Evolutionary conservation across 1,140 invertebrate genomes (phyloP), one percentile per base, ranked within the genome.

Genomic region (Drosophila punjabiensis): DNA sequence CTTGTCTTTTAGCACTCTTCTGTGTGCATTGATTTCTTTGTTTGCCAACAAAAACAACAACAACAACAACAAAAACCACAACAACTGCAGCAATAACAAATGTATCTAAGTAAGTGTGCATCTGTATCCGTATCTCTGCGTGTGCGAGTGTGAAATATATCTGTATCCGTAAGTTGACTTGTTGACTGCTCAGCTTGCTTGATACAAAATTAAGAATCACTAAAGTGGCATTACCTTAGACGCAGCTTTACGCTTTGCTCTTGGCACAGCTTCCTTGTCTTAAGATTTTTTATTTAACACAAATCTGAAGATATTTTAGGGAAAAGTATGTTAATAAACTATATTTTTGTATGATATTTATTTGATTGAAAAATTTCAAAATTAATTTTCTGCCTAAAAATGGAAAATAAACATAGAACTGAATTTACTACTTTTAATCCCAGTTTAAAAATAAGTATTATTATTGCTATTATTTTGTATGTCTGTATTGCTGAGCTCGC

Each of bases 11-110:
- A 79, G 77, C 77, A 79, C 77, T 79, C 60, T 79, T 70, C 65
- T 62, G 32, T 78, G 81, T 78, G 80, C 81, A 83, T 83, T 83
- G 81, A 83, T 83, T 83, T 82, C 81, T 79, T 82, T 83, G 77
- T 68, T 79, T 73, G 81, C 55, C 79, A 82, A 75, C 69, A 69
- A 56, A 41, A 76, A 55, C 69, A 74, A 56, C 58, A 76, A 60
- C 69, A 75, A 68, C 24, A 67, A 58, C n/a, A n/a, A n/a, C n/a
- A n/a, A n/a, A n/a, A n/a, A n/a, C n/a, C n/a, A 55, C 69, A 74
- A 56, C 50, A 18, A 32, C 30, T 2, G 13, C 30, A 60, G 43
- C n/a, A 73, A 45, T 45, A 74, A 71, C 55, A 71, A 73, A 79
- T 71, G 64, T 66, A 79, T 71, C 59, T 59, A 55, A 47, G 37